A percentile compares a stretch with the other conserved stretches of the same genome.
These are phyloP conservation scores for Eupristina koningsbergeri DNA, from an alignment of 1,140 invertebrate genomes.

Conservation along the genomic window DNA sequence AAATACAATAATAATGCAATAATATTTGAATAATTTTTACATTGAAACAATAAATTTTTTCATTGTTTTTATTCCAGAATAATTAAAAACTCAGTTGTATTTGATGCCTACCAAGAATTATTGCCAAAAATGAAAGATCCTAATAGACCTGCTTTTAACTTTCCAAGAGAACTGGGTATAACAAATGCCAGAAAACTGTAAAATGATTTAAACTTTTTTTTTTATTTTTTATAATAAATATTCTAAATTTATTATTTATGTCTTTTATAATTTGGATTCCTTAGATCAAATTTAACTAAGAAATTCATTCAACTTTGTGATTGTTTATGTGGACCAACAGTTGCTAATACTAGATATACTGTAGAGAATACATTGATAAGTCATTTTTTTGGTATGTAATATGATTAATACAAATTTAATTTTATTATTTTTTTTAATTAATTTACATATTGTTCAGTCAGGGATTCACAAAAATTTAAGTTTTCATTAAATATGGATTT, in stretches of 20 bases:
- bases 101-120: conserved; percentile 84
- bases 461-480: conserved; percentile 77
- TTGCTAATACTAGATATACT: conserved; percentile 74
- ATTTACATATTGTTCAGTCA: conserved; percentile 65
- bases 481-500: conserved; percentile 78
- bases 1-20: neutral
- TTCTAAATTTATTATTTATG: neutral
- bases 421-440: neutral
- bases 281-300: conserved; percentile 79
- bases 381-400: conserved; percentile 58
- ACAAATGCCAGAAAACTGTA: conserved; percentile 81
- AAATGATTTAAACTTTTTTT: conserved; percentile 57
- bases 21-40: neutral
- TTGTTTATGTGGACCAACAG: conserved; percentile 73
- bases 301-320: conserved; percentile 83
- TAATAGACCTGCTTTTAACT: conserved; percentile 80
- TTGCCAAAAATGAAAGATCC: conserved; percentile 82
- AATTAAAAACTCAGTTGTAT: conserved; percentile 81
- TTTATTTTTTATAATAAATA: neutral
- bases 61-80: conserved; percentile 65
- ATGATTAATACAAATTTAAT: neutral
- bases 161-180: conserved; percentile 82
- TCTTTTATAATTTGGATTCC: conserved; percentile 56
- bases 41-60: neutral
- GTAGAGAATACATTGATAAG: conserved; percentile 75